Base-by-base conservation (phyloP, 2,888 invertebrate genomes). In the Phorcus lineatus region DNA sequence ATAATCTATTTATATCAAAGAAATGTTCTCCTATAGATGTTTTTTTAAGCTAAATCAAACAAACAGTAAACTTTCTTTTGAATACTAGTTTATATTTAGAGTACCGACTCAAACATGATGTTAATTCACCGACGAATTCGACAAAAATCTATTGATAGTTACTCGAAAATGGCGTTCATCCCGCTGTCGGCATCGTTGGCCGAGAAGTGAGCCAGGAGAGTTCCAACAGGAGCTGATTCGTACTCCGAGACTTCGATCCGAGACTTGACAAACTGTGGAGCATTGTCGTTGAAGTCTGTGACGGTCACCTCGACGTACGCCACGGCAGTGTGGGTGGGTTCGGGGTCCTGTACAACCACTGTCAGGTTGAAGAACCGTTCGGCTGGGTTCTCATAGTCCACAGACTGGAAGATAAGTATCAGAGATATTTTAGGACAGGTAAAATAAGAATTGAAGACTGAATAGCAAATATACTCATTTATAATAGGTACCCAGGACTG, bases 231-330 rank as follows among this genome's bases (percentile, higher is more conserved):
- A 1, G 97, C 97, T 93, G 98, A 97, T 94, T 99, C 99, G 16
- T 79, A 75, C 9, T 80, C 17, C 96, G 96, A 3, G 96, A 79
- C 17, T 96, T 96, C 4, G 96, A 96, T 94, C 82, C 11, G 81
- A 80, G 16, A 66, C 19, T 16, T 75, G 67, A 17, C 24, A 78
- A 99, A 99, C 94, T 97, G 97, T 86, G 99, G 99, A 85, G 98
- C 97, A 95, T 99, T 99, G 95, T 99, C 99, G 96, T 99, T 99
- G 95, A 98, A 98, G 95, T 99, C 99, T 90, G 98, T 98, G 93
- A 99, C 98, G 91, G 97, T 98, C 94, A 99, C 98, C 90, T 98
- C 98, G 88, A 98, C 97, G 92, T 98, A 97, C 74, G 98, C 97
- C 85, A 96, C 95, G 91, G 98, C 97, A 92, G 97, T 82, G 81